Evolutionary conservation across 2,113 vertebrate species (phyloP), one percentile per base, ranked within the genome.

Genomic region (Oryzias woworae): DNA sequence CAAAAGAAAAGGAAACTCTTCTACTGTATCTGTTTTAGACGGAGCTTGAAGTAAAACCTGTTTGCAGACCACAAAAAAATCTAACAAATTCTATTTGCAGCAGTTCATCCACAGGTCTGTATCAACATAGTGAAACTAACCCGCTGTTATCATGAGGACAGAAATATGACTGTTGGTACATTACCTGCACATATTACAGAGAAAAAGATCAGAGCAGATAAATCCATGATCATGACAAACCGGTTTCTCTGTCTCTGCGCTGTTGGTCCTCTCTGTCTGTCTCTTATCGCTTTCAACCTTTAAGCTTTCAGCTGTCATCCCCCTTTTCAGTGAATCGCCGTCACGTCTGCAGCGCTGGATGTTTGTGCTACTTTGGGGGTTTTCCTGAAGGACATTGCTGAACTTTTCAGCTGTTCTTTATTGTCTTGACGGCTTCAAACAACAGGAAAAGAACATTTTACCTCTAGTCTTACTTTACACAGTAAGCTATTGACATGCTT

Each of bases 151-250:
- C 36, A 12, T 1, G 36, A 36, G 8, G 36, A 3, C 36, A 36
- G 8, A 36, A 36, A 36, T 1, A 3, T 8, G 31, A 63, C 45
- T 17, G 0, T 17, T 4, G 7, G 36, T 12, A 36, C 36, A 12
- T 86, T 85, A 90, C 88, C 88, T 85, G 84, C 68, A 72, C 51
- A 83, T 36, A 83, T 44, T 0, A 90, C 60, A 20, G 69, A 77
- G 20, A 53, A 85, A 22, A 89, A 63, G 58, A 89, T 62, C 57
- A 89, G 47, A 77, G 62, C 58, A 57, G 71, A 75, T 52, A 73
- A 58, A 59, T 82, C 83, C 90, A 91, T 92, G 83, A 66, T 80
- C 79, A 76, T 17, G 46, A 47, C 47, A 76, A 46, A 71, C 53
- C 53, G 66, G 64, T 52, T 55, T 28, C 47, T 23, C 52, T 48